phyloP scores from a whole-genome alignment of 2,797 vertebrate species.

The Xiphorhynchus erythropygius region DNA sequence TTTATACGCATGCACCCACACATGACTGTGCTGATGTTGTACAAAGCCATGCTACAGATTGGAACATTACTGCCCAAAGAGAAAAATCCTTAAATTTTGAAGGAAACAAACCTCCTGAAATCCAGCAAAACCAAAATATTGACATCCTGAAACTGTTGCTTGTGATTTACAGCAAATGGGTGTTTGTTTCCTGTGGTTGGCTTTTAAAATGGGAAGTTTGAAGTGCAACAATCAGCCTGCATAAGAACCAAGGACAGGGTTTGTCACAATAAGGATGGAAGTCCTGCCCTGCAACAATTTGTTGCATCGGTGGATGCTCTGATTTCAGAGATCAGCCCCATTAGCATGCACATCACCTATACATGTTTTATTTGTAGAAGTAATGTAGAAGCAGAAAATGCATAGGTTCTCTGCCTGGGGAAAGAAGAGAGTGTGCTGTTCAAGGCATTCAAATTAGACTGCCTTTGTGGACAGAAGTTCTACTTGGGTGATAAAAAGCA shows the following conservation, averaged over 20 bases:
- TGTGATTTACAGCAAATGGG: background rate
- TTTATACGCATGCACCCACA: background rate
- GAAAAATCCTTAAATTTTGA: background rate
- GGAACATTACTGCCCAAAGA: background rate
- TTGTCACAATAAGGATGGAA: constrained; percentile 7
- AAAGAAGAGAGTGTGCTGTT: constrained; percentile 49
- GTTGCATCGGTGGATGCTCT: background rate
- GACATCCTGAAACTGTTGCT: background rate
- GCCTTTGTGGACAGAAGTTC: constrained; percentile 71
- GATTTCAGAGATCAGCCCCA: constrained; percentile 39
- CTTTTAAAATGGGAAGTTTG: background rate
- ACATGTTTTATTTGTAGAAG: constrained; percentile 68
- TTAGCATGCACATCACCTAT: constrained; percentile 62
- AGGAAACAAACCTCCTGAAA: background rate
- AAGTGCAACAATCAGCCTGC: background rate
- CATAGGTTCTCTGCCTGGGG: constrained; percentile 48
- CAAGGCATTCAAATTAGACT: constrained; percentile 72
- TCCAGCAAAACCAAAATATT: background rate
- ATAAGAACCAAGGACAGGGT: background rate
- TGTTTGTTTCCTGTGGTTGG: background rate
- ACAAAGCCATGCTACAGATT: rapidly evolving
- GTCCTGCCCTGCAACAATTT: constrained; percentile 11
- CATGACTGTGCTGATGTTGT: background rate
- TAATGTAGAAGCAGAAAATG: constrained; percentile 54
- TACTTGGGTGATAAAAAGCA: constrained; percentile 58